Evolutionary conservation across 2,113 vertebrate genomes (phyloP).

Genomic region (Astur gentilis): DNA sequence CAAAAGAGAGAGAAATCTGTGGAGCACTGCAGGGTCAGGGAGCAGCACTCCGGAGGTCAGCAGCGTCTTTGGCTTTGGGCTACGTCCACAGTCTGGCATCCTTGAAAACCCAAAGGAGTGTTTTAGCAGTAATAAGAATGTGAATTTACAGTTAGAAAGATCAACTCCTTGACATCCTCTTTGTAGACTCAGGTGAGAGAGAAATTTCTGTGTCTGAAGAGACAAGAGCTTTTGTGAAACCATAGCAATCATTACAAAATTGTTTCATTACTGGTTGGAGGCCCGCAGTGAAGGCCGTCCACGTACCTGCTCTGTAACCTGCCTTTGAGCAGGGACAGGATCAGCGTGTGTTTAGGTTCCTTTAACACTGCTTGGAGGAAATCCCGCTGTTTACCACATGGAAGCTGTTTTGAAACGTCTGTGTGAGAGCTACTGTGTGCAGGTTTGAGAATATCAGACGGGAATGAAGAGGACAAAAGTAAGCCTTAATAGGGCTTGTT

Average conservation of each 20-base stretch:
- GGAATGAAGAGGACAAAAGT: not conserved
- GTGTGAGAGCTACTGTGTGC: not conserved
- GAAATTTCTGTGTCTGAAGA: not conserved
- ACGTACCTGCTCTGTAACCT: not conserved
- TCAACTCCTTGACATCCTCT: not conserved
- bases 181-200: not conserved
- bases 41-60: not conserved
- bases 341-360: not conserved
- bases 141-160: not conserved
- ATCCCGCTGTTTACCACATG: not conserved
- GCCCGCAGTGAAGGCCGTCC: not conserved
- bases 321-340: not conserved
- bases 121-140: not conserved
- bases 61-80: not conserved
- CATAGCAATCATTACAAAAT: not conserved
- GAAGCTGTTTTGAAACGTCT: not conserved
- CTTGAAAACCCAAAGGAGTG: not conserved
- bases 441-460: not conserved
- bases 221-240: not conserved
- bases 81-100: not conserved
- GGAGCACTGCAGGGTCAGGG: accelerated
- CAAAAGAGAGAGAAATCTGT: not conserved
- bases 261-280: not conserved
- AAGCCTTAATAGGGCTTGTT: not conserved
- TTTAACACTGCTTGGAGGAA: not conserved